phyloP scores from a whole-genome alignment of 1,140 invertebrate species.

The Lasioglossum baleicum region DNA sequence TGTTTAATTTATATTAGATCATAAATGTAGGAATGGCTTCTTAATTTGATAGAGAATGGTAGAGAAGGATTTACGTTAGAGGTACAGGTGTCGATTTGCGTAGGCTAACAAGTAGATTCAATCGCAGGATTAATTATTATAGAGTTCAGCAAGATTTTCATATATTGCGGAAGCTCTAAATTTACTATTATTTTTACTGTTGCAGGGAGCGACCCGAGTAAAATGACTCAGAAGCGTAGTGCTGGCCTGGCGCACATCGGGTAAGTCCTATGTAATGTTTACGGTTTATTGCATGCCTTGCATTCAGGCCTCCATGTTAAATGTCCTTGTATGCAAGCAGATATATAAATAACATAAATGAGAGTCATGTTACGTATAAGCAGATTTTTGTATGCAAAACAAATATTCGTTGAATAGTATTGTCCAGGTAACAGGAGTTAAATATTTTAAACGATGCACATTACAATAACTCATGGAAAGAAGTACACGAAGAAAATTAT shows the following conservation, averaged over 20 bases:
- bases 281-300: not conserved
- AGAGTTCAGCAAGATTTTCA: not conserved
- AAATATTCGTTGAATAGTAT: too few species aligned
- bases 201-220: conserved; percentile 82
- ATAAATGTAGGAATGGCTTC: not conserved
- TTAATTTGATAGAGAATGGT: not conserved
- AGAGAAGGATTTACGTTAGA: not conserved
- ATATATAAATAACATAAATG: too few species aligned
- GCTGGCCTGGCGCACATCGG: conserved; percentile 81
- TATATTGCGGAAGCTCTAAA: too few species aligned
- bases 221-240: conserved; percentile 83
- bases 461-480: too few species aligned
- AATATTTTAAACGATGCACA: too few species aligned
- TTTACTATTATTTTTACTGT: conserved; percentile 54
- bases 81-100: not conserved
- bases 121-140: not conserved
- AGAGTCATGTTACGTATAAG: too few species aligned
- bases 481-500: too few species aligned
- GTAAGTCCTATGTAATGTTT: conserved; percentile 74
- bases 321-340: too few species aligned
- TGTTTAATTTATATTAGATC: not conserved
- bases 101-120: not conserved
- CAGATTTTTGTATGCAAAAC: too few species aligned
- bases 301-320: not conserved
- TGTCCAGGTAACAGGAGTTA: too few species aligned